phyloP scores from a whole-genome alignment of 2,797 vertebrate species.

The Xiphorhynchus erythropygius region DNA sequence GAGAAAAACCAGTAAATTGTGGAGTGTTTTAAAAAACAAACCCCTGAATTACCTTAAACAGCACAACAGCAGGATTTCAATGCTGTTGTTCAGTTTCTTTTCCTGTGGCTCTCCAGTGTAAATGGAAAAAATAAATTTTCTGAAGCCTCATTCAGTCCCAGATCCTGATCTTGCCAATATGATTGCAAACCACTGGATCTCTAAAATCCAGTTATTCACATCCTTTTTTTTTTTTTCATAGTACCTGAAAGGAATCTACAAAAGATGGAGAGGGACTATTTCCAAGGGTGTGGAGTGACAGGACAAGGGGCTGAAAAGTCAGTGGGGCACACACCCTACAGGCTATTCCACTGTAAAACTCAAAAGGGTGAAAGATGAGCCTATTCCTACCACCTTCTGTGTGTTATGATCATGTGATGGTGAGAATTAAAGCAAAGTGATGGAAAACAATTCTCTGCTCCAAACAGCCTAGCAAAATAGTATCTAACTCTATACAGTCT shows the following conservation, averaged over 20 bases:
- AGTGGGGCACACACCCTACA: background rate
- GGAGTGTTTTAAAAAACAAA: background rate
- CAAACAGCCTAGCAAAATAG: background rate
- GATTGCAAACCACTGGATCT: background rate
- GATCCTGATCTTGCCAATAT: background rate
- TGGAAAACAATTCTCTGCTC: background rate
- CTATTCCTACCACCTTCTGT: background rate
- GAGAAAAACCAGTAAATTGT: background rate
- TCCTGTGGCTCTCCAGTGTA: rapidly evolving
- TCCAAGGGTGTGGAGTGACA: background rate
- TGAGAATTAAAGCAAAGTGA: background rate
- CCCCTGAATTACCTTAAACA: background rate
- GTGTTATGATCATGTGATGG: background rate
- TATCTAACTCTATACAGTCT: background rate
- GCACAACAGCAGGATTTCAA: background rate
- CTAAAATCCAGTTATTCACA: background rate
- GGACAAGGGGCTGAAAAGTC: background rate
- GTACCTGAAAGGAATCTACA: background rate
- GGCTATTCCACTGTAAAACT: background rate
- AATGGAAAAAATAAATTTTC: background rate
- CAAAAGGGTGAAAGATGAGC: background rate
- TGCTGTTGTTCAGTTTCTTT: background rate
- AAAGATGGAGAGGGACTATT: background rate
- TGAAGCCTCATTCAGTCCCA: background rate
- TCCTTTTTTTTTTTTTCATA: too few species aligned